These are phyloP conservation scores for Plodia interpunctella DNA, from an alignment of 1,140 invertebrate species.

Conservation along the genomic window DNA sequence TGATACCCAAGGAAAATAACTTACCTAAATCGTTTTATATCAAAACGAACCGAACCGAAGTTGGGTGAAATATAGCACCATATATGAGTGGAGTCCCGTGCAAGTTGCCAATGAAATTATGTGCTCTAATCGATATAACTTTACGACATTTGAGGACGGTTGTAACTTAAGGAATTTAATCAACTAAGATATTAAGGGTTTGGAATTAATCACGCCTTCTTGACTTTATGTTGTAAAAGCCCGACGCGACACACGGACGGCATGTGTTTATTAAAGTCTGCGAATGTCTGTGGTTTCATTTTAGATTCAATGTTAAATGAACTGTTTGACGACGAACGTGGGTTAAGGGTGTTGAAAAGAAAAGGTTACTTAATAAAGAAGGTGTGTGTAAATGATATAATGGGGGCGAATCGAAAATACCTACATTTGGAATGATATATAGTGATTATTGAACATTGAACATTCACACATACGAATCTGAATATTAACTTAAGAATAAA, in stretches of 20 bases:
- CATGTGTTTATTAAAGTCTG: constrained; percentile 11
- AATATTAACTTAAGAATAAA: no score
- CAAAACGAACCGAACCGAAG: background rate
- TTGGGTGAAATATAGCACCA: background rate
- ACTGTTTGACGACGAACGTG: background rate
- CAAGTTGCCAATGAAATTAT: constrained; percentile 46
- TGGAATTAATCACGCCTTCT: constrained; percentile 43
- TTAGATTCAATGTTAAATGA: background rate
- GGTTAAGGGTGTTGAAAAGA: no score
- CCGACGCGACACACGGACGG: background rate
- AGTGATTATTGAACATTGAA: no score
- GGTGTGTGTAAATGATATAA: no score
- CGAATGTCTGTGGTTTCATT: background rate
- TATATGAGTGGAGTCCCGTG: background rate
- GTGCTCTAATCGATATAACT: constrained; percentile 49
- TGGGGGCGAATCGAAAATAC: no score
- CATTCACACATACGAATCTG: no score
- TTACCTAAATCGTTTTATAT: background rate
- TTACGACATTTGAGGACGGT: constrained; percentile 44
- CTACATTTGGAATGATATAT: no score
- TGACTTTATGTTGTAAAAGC: constrained; percentile 17
- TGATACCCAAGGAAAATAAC: no score
- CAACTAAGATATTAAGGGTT: constrained; percentile 58
- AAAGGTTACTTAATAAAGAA: no score
- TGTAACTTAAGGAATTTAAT: constrained; percentile 63